Conservation (phyloP, 2,797 vertebrate species). For the Arctocebus calabarensis region DNA sequence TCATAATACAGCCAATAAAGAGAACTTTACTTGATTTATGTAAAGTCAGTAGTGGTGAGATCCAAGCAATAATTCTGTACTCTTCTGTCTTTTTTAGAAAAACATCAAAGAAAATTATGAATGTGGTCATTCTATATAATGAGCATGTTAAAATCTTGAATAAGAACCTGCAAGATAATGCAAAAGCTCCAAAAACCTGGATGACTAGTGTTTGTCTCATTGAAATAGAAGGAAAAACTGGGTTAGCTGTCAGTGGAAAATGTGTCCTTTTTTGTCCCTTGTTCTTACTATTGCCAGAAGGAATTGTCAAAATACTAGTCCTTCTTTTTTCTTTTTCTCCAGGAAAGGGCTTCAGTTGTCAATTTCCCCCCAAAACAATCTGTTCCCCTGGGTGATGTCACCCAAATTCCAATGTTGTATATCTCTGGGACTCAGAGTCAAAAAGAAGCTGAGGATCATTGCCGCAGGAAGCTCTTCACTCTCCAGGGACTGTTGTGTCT, state of each 20-base stretch:
- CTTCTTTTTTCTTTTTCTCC: conserved; percentile 35
- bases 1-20: background rate
- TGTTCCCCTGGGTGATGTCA: background rate
- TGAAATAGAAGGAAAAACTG: background rate
- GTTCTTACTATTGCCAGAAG: conserved; percentile 21
- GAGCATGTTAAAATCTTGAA: background rate
- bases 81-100: conserved; percentile 2
- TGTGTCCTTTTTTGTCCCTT: background rate
- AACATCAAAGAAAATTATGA: background rate
- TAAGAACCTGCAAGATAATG: background rate
- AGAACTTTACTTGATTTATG: background rate
- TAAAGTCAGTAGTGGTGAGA: background rate
- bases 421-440: background rate
- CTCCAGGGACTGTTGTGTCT: background rate
- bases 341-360: conserved; percentile 6
- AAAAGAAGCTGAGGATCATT: background rate
- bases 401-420: background rate
- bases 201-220: background rate
- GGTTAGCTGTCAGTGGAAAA: background rate
- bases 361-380: background rate
- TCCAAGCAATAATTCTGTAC: background rate
- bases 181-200: background rate
- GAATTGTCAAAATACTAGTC: conserved; percentile 6
- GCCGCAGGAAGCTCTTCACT: no score
- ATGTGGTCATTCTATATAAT: background rate